Percentiles rank a stretch among this genome's conserved stretches.
phyloP scores from a whole-genome alignment of 2,113 vertebrate species.

The Myotis davidii region DNA sequence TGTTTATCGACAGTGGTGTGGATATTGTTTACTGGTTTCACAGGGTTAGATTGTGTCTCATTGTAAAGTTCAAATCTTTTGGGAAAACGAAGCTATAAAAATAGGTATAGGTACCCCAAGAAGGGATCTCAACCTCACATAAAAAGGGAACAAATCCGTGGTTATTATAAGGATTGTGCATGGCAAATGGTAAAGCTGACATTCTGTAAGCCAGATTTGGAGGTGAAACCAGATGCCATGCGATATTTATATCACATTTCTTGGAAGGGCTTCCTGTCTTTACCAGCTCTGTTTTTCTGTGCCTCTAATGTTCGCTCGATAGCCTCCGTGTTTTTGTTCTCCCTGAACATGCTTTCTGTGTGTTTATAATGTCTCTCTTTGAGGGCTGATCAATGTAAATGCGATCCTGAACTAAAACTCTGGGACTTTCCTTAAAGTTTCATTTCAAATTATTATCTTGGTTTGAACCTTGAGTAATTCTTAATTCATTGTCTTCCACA shows the following conservation, averaged over 20 bases:
- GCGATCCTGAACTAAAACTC: not conserved
- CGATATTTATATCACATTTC: not conserved
- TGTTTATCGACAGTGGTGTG: not conserved
- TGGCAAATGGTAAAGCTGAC: not conserved
- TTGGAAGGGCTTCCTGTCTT: not conserved
- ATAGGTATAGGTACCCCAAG: not conserved
- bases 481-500: not conserved
- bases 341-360: not conserved
- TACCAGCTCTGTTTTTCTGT: not conserved
- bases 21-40: not conserved
- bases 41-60: not conserved
- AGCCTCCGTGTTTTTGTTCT: not conserved
- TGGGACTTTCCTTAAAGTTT: not conserved
- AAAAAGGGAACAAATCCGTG: not conserved
- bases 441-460: not conserved
- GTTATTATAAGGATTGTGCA: not conserved
- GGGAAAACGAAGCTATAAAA: not conserved
- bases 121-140: not conserved
- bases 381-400: not conserved
- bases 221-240: not conserved
- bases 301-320: not conserved
- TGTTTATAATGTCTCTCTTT: not conserved
- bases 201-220: not conserved
- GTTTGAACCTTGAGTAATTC: not conserved
- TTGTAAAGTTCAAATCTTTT: not conserved